Base-by-base conservation (phyloP, 2,888 invertebrate genomes). In the Polydrusus pterygomalis region DNA sequence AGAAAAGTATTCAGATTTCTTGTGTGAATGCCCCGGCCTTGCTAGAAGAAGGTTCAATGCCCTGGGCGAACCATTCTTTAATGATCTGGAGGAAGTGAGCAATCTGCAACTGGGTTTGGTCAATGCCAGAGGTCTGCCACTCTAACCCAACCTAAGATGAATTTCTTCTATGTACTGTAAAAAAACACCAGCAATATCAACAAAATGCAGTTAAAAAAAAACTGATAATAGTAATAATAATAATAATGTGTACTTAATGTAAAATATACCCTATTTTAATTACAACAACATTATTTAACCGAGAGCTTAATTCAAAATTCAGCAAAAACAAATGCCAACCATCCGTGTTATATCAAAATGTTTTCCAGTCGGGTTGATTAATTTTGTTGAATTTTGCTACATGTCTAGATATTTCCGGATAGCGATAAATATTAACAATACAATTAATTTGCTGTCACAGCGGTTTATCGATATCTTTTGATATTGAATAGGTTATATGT, bases 341-440 rank as follows among this genome's bases (percentile, higher is more conserved):
- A 54, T 25, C 54, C 54, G 25, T 30, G 17, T 30, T n/a, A 30
- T 30, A 54, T 54, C 54, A 54, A 54, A 54, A 54, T 54, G 54
- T 54, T 54, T 54, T 54, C 25, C 25, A 30, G 11, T 25, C 54
- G n/a, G 25, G 30, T 25, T 54, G 54, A 54, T 54, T 54, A 54
- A 54, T 54, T 54, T 54, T 54, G 54, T 69, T 40, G 18, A 58
- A 58, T 58, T 56, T 45, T 8, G 58, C 69, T 18, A n/a, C 58
- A 69, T 43, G 58, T 56, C 58, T 40, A 56, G 47, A 69, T 69
- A 43, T 69, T 56, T 69, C 69, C 69, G 69, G 54, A 58, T 25
- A 43, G 30, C 47, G 20, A 69, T 69, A 69, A 69, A 69, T 69
- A 69, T 69, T 69, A 58, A 58, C 58, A 69, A 69, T 58, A 58